Evolutionary conservation across 2,113 vertebrate species (phyloP).

Genomic region (Chaetops frenatus): DNA sequence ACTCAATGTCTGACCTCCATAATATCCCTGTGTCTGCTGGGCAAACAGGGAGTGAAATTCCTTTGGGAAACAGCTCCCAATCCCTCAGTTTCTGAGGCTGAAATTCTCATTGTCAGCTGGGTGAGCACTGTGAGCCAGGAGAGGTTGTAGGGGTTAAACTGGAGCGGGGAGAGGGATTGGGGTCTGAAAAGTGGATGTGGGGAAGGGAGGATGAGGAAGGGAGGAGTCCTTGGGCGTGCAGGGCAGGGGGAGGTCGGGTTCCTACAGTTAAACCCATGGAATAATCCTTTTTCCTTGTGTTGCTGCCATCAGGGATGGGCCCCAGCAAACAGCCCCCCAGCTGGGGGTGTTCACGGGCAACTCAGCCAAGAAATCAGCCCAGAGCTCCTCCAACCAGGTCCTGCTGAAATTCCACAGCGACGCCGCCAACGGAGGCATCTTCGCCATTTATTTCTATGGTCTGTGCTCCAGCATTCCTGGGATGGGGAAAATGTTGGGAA

Average conservation of each 20-base stretch:
- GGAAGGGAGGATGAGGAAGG: neutral
- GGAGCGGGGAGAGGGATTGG: neutral
- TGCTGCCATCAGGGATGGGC: conserved; percentile 82
- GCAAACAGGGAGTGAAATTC: neutral
- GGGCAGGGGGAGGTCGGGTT: neutral
- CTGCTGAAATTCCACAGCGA: conserved; percentile 90
- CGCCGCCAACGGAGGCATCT: conserved; percentile 85
- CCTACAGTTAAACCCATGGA: neutral
- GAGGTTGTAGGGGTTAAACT: neutral
- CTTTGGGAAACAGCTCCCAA: neutral
- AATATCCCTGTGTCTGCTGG: neutral
- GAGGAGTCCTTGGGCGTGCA: rapidly evolving
- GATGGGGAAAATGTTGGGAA: rapidly evolving
- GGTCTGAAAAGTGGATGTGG: rapidly evolving
- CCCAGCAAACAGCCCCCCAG: conserved; percentile 85
- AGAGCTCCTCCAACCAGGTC: conserved; percentile 93
- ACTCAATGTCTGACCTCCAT: neutral
- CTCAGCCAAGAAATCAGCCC: conserved; percentile 80
- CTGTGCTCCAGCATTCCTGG: neutral
- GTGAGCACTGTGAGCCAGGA: neutral
- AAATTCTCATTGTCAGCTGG: neutral
- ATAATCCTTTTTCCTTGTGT: neutral
- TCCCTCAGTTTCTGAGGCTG: neutral
- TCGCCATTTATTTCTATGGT: conserved; percentile 88
- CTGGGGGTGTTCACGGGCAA: conserved; percentile 89